Base-by-base conservation (phyloP, 2,888 invertebrate species). In the Galeruca laticollis region DNA sequence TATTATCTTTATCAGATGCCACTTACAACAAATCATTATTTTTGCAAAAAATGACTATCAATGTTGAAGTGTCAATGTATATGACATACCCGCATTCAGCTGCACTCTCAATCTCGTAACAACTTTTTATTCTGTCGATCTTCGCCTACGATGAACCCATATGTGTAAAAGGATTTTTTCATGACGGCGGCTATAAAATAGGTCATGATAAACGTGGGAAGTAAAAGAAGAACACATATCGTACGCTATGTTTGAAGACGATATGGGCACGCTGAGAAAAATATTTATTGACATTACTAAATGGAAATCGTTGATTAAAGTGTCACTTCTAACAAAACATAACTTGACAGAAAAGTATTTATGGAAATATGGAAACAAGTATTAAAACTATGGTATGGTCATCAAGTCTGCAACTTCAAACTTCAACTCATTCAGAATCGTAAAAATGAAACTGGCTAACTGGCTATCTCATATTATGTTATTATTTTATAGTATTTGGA, bases 21-120 rank as follows among this genome's bases (percentile, higher is more conserved):
- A 11, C 35, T 0, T 37, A n/a, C 40, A 37, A 40, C 40, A 40
- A n/a, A n/a, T 40, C 3, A 2, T 3, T 37, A 11, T 40, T 40
- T 40, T n/a, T n/a, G n/a, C 13, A 40, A n/a, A n/a, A 40, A 40
- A 40, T 4, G n/a, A 40, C n/a, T 40, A n/a, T 11, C n/a, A 56
- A 37, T 43, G 47, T 70, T 62, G 43, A 59, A 70, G 59, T 66
- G 68, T 68, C 73, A 60, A 54, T 70, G 62, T 70, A 65, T 73
- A 73, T 70, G 70, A 65, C 52, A 43, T 56, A 61, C 64, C 35
- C 21, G 59, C 43, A 66, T 61, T 61, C 35, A 52, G 62, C 57
- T 68, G 61, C 33, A 49, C 13, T 57, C 33, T 62, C 51, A 33
- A 52, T 63, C 57, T 60, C 31, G 56, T 15, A 21, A 64, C 21